Conservation (phyloP, 1,140 invertebrate genomes). For the Macrotrachela quadricornifera region DNA sequence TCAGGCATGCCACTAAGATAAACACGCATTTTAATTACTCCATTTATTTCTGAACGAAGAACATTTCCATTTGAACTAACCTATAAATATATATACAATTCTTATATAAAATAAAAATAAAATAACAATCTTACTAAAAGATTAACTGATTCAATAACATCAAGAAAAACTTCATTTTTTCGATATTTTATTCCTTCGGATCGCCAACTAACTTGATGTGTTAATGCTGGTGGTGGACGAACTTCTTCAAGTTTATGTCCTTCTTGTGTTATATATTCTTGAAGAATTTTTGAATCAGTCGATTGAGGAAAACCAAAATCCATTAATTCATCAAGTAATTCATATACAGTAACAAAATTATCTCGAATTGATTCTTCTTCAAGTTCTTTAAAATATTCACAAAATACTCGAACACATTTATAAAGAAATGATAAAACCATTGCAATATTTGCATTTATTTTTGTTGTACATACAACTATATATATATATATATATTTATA, state of each 20-base stretch:
- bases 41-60: slow-evolving; percentile 87
- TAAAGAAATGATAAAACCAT: slow-evolving; percentile 8
- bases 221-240: slow-evolving; percentile 91
- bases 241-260: slow-evolving; percentile 87
- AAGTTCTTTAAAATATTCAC: slow-evolving; percentile 94
- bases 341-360: slow-evolving; percentile 98
- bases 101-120: no score
- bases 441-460: slow-evolving; percentile 3
- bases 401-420: slow-evolving; percentile 38
- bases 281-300: slow-evolving; percentile 92
- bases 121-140: slow-evolving; percentile 40
- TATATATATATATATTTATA: not conserved
- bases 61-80: slow-evolving; percentile 88
- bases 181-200: slow-evolving; percentile 96
- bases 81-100: no score
- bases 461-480: slow-evolving; percentile 6
- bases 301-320: slow-evolving; percentile 99
- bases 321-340: slow-evolving; percentile 86
- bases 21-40: slow-evolving; percentile 95
- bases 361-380: slow-evolving; percentile 97
- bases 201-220: slow-evolving; percentile 96
- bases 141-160: slow-evolving; percentile 98
- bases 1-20: slow-evolving; percentile 98
- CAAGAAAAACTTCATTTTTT: slow-evolving; percentile 98
- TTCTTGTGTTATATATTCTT: slow-evolving; percentile 91